Evolutionary conservation across 2,888 invertebrate genomes (phyloP).

Genomic region (Pristionchus exspectatus): DNA sequence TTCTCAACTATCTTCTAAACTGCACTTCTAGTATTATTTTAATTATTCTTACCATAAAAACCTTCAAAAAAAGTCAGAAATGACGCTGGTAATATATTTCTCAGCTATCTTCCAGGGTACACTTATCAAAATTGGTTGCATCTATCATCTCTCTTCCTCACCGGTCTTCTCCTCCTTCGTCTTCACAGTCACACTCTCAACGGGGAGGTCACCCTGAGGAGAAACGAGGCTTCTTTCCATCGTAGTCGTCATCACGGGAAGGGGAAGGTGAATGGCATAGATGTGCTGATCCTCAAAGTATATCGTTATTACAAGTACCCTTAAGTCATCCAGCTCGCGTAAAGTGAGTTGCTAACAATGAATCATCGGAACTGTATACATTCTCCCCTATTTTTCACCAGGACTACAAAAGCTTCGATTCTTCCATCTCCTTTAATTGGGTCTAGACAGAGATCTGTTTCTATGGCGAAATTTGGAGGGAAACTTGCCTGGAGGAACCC

Average conservation of each 20-base stretch:
- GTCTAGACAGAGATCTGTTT: neutral
- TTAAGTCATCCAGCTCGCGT: neutral
- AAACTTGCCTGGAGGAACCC: slow-evolving; percentile 48
- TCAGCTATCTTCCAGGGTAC: no score
- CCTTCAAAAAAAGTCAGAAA: no score
- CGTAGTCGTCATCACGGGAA: neutral
- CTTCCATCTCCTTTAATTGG: neutral
- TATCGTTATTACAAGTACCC: neutral
- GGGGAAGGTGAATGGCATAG: slow-evolving; percentile 16
- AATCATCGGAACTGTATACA: neutral
- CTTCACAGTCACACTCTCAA: neutral
- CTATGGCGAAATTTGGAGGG: neutral
- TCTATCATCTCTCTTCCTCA: neutral
- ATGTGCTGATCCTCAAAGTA: slow-evolving; percentile 50
- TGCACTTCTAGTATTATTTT: no score
- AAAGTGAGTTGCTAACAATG: neutral
- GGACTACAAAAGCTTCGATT: neutral
- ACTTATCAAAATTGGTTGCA: no score
- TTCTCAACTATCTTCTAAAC: no score
- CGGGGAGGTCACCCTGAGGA: neutral
- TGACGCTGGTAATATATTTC: no score
- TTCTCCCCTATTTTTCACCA: neutral
- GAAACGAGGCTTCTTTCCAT: neutral
- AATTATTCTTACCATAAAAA: no score
- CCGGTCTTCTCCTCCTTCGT: slow-evolving; percentile 24